Evolutionary conservation across 2,113 vertebrate species (phyloP), one percentile per base, ranked within the genome.

Genomic region (Halcyon senegalensis): DNA sequence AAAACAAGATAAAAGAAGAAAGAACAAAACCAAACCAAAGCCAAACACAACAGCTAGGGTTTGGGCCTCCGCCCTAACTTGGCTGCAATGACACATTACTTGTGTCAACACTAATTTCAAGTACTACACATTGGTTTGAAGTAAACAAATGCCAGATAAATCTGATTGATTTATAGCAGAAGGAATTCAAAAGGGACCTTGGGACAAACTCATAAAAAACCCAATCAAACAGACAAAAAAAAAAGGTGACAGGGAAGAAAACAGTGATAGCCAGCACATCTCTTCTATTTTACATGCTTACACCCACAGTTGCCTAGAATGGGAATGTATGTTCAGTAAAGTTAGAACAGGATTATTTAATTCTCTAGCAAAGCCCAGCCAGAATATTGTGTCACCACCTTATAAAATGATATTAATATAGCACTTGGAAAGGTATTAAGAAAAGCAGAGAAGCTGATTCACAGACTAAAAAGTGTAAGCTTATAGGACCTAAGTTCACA

Each of bases 401-500:
- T 94, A 95, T 91, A 96, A 97, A 97, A 93, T 78, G 46, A 89
- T 93, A 97, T 73, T 95, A 96, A 97, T 96, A 92, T 69, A 96
- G 93, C 76, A 85, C 91, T 96, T 96, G 95, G 97, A 97, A 94
- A 83, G 46, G 77, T 87, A 93, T 96, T 96, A 97, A 77, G 84
- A 78, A 95, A 95, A 91, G 73, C 23, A 90, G 13, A 43, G 62
- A 72, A 72, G 74, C 51, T 90, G 92, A 94, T 94, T 87, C 89
- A 83, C 63, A 30, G 84, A 93, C 87, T 91, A 81, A 87, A 93
- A 96, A 89, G 86, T 90, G 76, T 70, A 75, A 79, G 75, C 87
- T 96, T 96, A 86, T 88, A 93, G 94, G 94, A 85, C 67, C 92
- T 92, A 89, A 74, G 56, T 92, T 84, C 63, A 51, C 66, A 77